Evolutionary conservation across 2,113 vertebrate species (phyloP), one percentile per base, ranked within the genome.

Genomic region (Nyctibius bracteatus): DNA sequence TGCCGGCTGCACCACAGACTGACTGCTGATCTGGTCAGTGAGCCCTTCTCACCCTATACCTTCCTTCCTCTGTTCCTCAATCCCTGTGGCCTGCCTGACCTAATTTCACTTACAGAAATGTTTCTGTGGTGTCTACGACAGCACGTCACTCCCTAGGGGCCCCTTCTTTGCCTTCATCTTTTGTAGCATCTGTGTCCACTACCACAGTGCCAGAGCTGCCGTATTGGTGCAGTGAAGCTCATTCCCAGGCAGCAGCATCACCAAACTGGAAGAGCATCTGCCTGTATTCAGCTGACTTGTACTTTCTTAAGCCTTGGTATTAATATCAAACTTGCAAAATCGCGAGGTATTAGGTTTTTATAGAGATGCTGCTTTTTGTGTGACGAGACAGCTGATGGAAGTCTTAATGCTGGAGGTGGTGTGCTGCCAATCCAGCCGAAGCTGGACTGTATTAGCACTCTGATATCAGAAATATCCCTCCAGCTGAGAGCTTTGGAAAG

Each of bases 301-400:
- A 20, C 52, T 93, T 93, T 80, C 90, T 78, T 88, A 92, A 75
- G 81, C 68, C 88, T 79, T 9, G 21, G 39, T 31, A 49, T 94
- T 95, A 87, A 73, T 80, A 78, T 83, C 87, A 81, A 80, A 90
- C 73, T 87, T 94, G 78, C 79, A 94, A 77, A 66, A 85, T 59
- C 72, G 58, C 79, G 62, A 71, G 77, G 62, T 33, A 52, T 82
- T 95, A 81, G 54, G 62, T 80, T 92, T 92, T 96, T 86, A 43
- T 43, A 11, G 86, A 90, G 86, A 47, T 0, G 1, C 33, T 37
- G 62, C 68, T 88, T 54, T 95, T 67, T 63, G 93, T 89, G 85
- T 39, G 67, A 28, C 0, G 2, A 80, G 93, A 24, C 59, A 21
- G 80, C 49, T 84, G 82, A 83, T 88, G 92, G 81, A 79, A 87